Percentiles rank a stretch among this genome's conserved stretches.
phyloP scores from a whole-genome alignment of 2,113 vertebrate genomes.

The Hepsetus odoe region DNA sequence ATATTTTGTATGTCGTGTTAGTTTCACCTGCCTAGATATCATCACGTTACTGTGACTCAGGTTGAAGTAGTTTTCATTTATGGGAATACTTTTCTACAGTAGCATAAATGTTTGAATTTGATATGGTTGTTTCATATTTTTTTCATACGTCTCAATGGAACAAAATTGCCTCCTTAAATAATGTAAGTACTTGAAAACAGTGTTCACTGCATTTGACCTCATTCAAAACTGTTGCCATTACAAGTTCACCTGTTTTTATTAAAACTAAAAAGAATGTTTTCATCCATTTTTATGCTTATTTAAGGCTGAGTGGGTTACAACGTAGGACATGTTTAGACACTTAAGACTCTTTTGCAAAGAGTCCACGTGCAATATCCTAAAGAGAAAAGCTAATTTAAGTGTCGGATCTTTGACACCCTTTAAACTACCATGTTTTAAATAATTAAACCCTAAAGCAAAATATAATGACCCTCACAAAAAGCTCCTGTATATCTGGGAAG shows the following conservation, averaged over 20 bases:
- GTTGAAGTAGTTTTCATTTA: conserved; percentile 42
- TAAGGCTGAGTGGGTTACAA: too few species aligned
- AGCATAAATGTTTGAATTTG: conserved; percentile 25
- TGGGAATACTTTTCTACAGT: conserved; percentile 43
- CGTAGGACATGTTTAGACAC: too few species aligned
- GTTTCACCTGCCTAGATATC: not conserved
- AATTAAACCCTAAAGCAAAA: too few species aligned
- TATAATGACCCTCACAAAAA: too few species aligned
- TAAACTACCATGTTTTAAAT: too few species aligned
- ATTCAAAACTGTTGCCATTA: conserved; percentile 16
- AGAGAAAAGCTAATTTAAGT: too few species aligned
- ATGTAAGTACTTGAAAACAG: conserved; percentile 17
- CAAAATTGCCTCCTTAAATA: conserved; percentile 6
- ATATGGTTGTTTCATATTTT: not conserved
- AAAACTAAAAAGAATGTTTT: conserved; percentile 20
- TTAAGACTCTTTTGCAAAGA: too few species aligned
- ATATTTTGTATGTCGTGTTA: conserved; percentile 18
- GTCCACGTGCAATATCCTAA: not conserved
- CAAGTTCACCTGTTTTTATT: conserved; percentile 36
- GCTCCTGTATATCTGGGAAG: too few species aligned
- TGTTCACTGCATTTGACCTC: conserved; percentile 21
- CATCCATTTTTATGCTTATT: not conserved
- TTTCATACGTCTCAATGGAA: conserved; percentile 7
- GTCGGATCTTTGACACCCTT: too few species aligned
- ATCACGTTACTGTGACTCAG: conserved; percentile 51